A percentile compares a stretch with the other conserved stretches of the same genome.
Evolutionary conservation across 2,113 vertebrate species (phyloP).

Genomic region (Heterotilapia buettikoferi): DNA sequence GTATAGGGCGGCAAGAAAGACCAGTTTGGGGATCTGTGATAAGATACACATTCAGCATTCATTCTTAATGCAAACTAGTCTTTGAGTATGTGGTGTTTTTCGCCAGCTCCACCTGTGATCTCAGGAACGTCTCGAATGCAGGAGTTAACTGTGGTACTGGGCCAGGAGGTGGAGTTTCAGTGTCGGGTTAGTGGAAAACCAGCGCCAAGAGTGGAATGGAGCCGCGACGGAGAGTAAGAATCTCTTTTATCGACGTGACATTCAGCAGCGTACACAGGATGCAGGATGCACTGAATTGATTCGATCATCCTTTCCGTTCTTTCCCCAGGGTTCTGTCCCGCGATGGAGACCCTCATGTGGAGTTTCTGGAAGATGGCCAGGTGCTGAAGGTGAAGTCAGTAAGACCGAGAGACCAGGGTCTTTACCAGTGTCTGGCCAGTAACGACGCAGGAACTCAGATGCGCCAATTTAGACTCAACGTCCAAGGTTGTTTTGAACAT

Average conservation of each 20-base stretch:
- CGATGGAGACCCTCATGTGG: constrained; percentile 65
- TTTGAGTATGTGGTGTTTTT: not conserved
- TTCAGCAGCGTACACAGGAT: not conserved
- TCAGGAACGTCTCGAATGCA: constrained; percentile 69
- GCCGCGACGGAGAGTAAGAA: constrained; percentile 82
- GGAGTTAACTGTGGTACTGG: constrained; percentile 71
- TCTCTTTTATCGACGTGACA: not conserved
- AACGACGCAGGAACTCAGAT: constrained; percentile 81
- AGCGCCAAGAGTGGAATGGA: constrained; percentile 80
- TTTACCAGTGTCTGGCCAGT: constrained; percentile 81
- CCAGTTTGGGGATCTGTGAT: not conserved
- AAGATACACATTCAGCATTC: not conserved
- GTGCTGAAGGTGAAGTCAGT: constrained; percentile 72
- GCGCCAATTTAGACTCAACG: constrained; percentile 76
- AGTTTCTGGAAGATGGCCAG: constrained; percentile 75
- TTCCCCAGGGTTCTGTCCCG: constrained; percentile 71
- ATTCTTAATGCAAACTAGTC: not conserved
- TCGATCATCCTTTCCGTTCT: not conserved
- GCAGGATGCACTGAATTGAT: not conserved
- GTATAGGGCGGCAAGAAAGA: not conserved
- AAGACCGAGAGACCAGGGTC: constrained; percentile 75
- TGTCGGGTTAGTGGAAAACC: constrained; percentile 76
- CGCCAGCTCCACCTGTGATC: constrained; percentile 77
- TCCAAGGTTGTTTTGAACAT: constrained; percentile 67
- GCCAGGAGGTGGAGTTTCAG: constrained; percentile 72